These are phyloP conservation scores for Drosophila anomalata DNA, from an alignment of 2,888 invertebrate genomes.

Conservation along the genomic window DNA sequence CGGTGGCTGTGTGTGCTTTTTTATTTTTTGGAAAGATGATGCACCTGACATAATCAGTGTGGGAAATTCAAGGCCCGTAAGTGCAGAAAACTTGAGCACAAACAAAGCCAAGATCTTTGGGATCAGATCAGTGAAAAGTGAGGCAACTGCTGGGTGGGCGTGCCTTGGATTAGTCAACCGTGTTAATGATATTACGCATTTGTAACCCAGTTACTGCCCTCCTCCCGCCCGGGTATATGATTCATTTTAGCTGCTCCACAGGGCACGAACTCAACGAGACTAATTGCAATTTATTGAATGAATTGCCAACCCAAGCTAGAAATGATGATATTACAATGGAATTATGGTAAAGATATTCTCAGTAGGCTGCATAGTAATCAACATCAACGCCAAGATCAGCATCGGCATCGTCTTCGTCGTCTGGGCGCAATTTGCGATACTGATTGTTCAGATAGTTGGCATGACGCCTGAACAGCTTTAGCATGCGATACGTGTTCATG, in stretches of 20 bases:
- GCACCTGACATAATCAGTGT: constrained; percentile 73
- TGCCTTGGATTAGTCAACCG: constrained; percentile 68
- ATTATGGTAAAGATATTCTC: constrained; percentile 55
- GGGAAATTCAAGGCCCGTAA: constrained; percentile 55
- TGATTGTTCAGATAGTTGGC: constrained; percentile 82
- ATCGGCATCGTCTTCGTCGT: constrained; percentile 58
- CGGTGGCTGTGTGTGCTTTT: constrained; percentile 11
- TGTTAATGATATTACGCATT: constrained; percentile 48
- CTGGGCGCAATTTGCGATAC: constrained; percentile 81
- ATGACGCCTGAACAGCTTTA: constrained; percentile 82
- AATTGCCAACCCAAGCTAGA: constrained; percentile 41
- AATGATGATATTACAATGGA: constrained; percentile 50
- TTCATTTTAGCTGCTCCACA: constrained; percentile 56
- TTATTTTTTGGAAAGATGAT: constrained; percentile 28
- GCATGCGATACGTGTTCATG: constrained; percentile 83
- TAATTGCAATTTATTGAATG: constrained; percentile 60
- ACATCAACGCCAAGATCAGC: constrained; percentile 39
- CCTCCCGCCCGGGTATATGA: constrained; percentile 45
- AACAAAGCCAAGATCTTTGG: constrained; percentile 47
- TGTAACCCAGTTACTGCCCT: constrained; percentile 28
- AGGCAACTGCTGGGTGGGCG: constrained; percentile 52
- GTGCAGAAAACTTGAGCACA: constrained; percentile 35
- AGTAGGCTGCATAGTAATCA: constrained; percentile 69
- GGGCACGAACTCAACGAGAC: constrained; percentile 36
- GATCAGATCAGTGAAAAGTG: constrained; percentile 60